Conservation (phyloP, 2,888 invertebrate species). For the Luperina testacea region DNA sequence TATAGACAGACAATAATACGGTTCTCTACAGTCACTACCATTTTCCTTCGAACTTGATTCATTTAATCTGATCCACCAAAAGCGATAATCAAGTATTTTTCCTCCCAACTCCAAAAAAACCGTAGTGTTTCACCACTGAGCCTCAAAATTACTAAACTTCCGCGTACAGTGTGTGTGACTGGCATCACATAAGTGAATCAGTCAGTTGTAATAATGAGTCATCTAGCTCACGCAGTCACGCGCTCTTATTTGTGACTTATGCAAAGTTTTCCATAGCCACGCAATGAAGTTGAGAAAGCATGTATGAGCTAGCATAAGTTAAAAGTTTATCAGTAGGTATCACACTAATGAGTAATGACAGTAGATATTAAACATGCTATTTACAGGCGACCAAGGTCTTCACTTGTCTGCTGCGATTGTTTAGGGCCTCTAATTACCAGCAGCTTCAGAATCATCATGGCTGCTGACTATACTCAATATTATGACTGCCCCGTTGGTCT, state of each 20-base stretch:
- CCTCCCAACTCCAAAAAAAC: slow-evolving; percentile 12
- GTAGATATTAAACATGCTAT: background rate
- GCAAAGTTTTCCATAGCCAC: slow-evolving; percentile 39
- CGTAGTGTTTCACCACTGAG: slow-evolving; percentile 38
- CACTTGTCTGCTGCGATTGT: background rate
- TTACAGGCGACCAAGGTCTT: too few relatives aligned
- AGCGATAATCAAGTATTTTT: background rate
- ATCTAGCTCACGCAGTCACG: slow-evolving; percentile 15
- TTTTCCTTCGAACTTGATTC: background rate
- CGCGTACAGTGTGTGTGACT: slow-evolving; percentile 2
- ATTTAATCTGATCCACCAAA: background rate
- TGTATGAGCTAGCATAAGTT: too few relatives aligned
- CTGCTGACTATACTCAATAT: too few relatives aligned
- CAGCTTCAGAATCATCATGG: background rate
- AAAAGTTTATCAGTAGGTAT: background rate
- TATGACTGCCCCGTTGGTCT: too few relatives aligned
- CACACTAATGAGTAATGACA: background rate
- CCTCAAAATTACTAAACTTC: slow-evolving; percentile 41
- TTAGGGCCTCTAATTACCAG: background rate
- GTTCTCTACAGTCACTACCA: background rate
- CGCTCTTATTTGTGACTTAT: slow-evolving; percentile 21
- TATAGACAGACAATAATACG: too few relatives aligned
- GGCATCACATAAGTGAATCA: slow-evolving; percentile 30
- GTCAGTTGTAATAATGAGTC: slow-evolving; percentile 36
- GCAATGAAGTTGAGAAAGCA: slow-evolving; percentile 18